These are phyloP conservation scores for Adelosebastes latens DNA, from an alignment of 2,797 vertebrate species.

Conservation along the genomic window DNA sequence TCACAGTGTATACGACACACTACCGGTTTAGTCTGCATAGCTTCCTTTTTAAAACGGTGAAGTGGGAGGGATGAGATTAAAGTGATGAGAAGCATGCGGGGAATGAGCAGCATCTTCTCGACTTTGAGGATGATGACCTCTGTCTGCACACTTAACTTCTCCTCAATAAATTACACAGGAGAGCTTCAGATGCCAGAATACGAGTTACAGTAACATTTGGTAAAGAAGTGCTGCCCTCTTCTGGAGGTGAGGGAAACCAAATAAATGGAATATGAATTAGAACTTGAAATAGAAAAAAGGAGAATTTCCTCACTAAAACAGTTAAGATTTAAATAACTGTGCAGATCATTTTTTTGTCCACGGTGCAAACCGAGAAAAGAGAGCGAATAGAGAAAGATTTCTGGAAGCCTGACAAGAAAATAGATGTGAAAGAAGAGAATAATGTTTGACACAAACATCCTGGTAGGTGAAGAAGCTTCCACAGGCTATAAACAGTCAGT, in stretches of 20 bases:
- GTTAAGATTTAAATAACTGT: neutral
- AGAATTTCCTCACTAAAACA: neutral
- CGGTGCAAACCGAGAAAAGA: neutral
- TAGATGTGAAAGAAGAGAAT: neutral
- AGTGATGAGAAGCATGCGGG: slow-evolving; percentile 28
- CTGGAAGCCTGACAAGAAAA: slow-evolving; percentile 2
- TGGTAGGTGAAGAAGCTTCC: slow-evolving; percentile 8
- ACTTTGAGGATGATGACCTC: slow-evolving; percentile 23
- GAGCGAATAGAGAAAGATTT: neutral
- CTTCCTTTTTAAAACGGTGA: slow-evolving; percentile 41
- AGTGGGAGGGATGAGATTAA: slow-evolving; percentile 31
- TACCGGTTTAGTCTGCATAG: slow-evolving; percentile 27
- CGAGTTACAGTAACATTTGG: slow-evolving; percentile 20
- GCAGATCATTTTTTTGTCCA: neutral
- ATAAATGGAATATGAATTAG: neutral
- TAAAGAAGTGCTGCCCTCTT: slow-evolving; percentile 81
- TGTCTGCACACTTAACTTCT: slow-evolving; percentile 4
- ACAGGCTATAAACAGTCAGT: slow-evolving; percentile 5
- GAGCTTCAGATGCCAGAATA: neutral
- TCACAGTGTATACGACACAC: slow-evolving; percentile 33
- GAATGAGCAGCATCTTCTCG: slow-evolving; percentile 28
- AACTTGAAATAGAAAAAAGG: neutral
- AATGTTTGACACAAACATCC: slow-evolving; percentile 13
- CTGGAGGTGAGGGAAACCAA: slow-evolving; percentile 55
- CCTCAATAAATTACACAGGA: slow-evolving; percentile 28